Evolutionary conservation across 2,888 invertebrate species (phyloP).

Genomic region (Mythimna loreyi): DNA sequence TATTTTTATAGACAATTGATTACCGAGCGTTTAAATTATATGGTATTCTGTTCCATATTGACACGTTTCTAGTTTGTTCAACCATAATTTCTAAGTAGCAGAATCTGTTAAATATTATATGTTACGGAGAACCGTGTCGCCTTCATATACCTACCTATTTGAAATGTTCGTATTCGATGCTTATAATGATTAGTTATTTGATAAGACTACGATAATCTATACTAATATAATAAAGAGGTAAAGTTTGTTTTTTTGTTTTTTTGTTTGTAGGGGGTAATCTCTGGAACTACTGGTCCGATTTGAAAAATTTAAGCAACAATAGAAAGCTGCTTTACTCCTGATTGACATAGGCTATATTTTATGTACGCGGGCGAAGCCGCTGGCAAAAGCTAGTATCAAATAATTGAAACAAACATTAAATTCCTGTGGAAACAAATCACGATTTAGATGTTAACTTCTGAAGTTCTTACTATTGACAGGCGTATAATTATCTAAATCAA

Average conservation of each 20-base stretch:
- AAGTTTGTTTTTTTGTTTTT: no score
- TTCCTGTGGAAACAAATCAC: neutral
- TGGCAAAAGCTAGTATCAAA: no score
- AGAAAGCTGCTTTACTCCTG: no score
- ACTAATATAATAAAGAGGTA: no score
- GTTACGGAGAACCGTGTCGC: constrained; percentile 5
- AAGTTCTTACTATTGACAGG: no score
- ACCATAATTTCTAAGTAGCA: constrained; percentile 16
- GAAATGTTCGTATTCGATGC: constrained; percentile 3
- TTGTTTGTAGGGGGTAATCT: no score
- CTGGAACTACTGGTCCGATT: no score
- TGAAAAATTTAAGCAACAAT: no score
- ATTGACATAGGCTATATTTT: no score
- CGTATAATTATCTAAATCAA: constrained; percentile 5
- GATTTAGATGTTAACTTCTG: neutral
- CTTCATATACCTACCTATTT: constrained; percentile 1
- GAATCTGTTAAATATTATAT: constrained; percentile 28
- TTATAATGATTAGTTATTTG: neutral
- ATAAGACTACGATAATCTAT: neutral
- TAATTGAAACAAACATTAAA: neutral
- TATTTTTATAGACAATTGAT: constrained; percentile 49
- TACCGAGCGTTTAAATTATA: constrained; percentile 43
- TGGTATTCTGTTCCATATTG: constrained; percentile 36
- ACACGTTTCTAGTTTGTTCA: constrained; percentile 24
- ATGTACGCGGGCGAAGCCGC: no score